Conservation (phyloP, 2,888 invertebrate species). For the Seladonia tumulorum region DNA sequence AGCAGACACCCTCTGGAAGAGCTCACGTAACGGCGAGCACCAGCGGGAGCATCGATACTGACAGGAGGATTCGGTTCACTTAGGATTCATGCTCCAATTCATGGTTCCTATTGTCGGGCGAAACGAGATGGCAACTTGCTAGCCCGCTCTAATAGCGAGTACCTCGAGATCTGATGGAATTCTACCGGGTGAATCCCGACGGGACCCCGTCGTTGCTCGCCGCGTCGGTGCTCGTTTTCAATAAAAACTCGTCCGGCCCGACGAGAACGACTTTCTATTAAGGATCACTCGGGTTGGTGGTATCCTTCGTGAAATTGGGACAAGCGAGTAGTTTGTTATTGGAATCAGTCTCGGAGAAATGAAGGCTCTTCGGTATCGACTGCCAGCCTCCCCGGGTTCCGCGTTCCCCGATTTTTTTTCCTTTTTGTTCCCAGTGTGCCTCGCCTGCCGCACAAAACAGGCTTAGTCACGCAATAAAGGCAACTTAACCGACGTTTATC, state of each 20-base stretch:
- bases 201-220: not conserved
- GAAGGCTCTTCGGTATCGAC: slow-evolving; percentile 15
- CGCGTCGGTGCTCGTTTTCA: not conserved
- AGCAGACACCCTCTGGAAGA: not conserved
- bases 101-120: slow-evolving; percentile 24
- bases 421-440: not conserved
- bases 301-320: slow-evolving; percentile 18
- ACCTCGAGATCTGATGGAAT: not conserved
- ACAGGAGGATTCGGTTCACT: slow-evolving; percentile 44
- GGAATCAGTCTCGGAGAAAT: slow-evolving; percentile 29
- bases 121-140: slow-evolving; percentile 14
- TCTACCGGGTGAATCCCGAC: not conserved
- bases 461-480: slow-evolving; percentile 12
- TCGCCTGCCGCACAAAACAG: not conserved
- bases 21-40: not conserved
- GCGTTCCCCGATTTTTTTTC: not conserved
- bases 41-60: slow-evolving; percentile 43
- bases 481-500: slow-evolving; percentile 15
- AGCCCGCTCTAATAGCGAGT: not conserved
- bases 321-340: slow-evolving; percentile 25
- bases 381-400: not conserved
- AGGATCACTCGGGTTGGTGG: not conserved
- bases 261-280: not conserved
- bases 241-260: slow-evolving; percentile 15
- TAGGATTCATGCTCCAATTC: slow-evolving; percentile 64